Evolutionary conservation across 2,797 vertebrate genomes (phyloP).

Genomic region (Mus spretus): DNA sequence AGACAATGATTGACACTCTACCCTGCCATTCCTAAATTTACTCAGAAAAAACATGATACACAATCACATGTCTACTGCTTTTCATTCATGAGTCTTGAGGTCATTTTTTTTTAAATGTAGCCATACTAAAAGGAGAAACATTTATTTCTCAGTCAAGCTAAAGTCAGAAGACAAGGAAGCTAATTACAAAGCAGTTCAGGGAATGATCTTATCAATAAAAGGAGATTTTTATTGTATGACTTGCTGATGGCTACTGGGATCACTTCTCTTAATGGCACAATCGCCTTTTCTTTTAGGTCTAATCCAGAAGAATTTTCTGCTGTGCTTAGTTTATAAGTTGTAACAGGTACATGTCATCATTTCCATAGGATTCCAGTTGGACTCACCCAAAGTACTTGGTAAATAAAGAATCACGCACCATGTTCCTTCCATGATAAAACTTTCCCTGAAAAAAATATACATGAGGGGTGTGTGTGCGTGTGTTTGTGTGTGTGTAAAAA

Average conservation of each 20-base stretch:
- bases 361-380: background rate
- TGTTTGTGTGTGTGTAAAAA: background rate
- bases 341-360: background rate
- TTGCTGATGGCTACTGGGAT: background rate
- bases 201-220: background rate
- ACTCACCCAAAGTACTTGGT: background rate
- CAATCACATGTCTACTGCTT: background rate
- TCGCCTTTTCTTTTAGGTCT: background rate
- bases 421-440: background rate
- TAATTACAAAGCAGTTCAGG: too few relatives aligned
- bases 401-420: background rate
- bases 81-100: too few relatives aligned
- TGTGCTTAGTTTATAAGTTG: background rate
- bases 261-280: background rate
- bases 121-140: background rate
- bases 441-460: background rate
- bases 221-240: background rate
- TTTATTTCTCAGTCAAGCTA: background rate
- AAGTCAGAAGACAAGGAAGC: background rate
- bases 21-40: background rate
- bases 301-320: background rate
- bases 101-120: background rate
- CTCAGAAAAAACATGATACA: slow-evolving; percentile 16
- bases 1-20: background rate
- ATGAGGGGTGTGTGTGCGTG: background rate